Evolutionary conservation across 2,113 vertebrate species (phyloP).

Genomic region (Cacatua alba): DNA sequence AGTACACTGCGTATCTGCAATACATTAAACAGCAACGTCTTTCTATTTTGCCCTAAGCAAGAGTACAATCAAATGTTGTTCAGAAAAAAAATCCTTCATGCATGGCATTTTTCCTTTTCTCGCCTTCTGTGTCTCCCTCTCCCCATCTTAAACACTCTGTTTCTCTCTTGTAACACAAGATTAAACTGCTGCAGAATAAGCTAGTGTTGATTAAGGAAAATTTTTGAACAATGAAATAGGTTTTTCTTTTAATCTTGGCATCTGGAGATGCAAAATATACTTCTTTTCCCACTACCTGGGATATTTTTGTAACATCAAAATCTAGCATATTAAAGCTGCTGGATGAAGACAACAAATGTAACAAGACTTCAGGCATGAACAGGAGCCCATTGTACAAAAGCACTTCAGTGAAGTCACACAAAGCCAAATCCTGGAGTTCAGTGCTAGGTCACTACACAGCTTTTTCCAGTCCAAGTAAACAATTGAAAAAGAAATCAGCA

Average conservation of each 20-base stretch:
- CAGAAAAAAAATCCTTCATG: neutral
- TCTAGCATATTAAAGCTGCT: neutral
- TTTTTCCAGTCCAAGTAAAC: neutral
- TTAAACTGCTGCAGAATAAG: neutral
- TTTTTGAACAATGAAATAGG: neutral
- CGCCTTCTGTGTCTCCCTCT: neutral
- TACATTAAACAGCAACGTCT: neutral
- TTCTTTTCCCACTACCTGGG: neutral
- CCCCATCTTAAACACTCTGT: neutral
- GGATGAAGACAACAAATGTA: constrained; percentile 4
- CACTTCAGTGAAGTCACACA: constrained; percentile 3
- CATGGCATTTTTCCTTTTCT: neutral
- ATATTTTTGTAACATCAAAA: neutral
- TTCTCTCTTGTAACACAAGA: neutral
- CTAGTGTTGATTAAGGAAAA: neutral
- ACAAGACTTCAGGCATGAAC: neutral
- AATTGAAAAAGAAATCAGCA: neutral
- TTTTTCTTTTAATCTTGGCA: neutral
- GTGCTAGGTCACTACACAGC: neutral
- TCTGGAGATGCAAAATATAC: neutral
- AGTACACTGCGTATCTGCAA: neutral
- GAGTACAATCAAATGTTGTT: neutral
- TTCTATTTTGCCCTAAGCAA: neutral
- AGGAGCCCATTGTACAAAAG: neutral
- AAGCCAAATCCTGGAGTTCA: constrained; percentile 5